Evolutionary conservation across 2,113 vertebrate genomes (phyloP).

Genomic region (Oncorhynchus tshawytscha): DNA sequence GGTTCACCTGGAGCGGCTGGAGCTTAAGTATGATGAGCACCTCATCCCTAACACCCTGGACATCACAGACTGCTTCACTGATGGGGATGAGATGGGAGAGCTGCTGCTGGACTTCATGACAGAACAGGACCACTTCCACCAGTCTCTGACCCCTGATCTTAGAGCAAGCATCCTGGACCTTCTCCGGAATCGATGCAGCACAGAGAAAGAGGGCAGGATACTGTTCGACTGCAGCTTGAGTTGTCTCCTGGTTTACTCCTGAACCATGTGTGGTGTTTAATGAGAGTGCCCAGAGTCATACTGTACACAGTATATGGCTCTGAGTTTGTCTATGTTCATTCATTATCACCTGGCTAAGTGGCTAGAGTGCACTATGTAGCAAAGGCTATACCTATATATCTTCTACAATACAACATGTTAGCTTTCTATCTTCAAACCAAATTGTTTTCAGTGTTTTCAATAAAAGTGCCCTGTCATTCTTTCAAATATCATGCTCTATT

Average conservation of each 20-base stretch:
- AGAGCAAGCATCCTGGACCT: slow-evolving; percentile 74
- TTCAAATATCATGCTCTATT: no score
- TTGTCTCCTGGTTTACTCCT: slow-evolving; percentile 29
- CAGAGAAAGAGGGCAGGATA: slow-evolving; percentile 74
- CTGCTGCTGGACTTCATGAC: slow-evolving; percentile 63
- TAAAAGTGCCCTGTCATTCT: no score
- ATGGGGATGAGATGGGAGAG: slow-evolving; percentile 35
- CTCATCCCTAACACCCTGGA: slow-evolving; percentile 43
- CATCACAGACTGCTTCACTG: slow-evolving; percentile 61
- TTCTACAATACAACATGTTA: no score
- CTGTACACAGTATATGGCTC: no score
- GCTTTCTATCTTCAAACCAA: no score
- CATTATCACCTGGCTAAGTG: no score
- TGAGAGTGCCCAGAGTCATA: not conserved
- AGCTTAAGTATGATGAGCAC: slow-evolving; percentile 62
- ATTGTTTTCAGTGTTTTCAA: no score
- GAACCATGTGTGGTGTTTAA: not conserved
- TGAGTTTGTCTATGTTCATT: no score
- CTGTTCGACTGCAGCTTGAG: slow-evolving; percentile 52
- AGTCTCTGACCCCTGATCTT: slow-evolving; percentile 73
- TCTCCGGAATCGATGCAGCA: slow-evolving; percentile 78
- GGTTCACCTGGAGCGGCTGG: slow-evolving; percentile 40
- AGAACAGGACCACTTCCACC: slow-evolving; percentile 42
- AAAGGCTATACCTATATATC: no score
- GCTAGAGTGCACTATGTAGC: no score